Evolutionary conservation across 2,888 invertebrate genomes (phyloP).

Genomic region (Odontothrips loti): DNA sequence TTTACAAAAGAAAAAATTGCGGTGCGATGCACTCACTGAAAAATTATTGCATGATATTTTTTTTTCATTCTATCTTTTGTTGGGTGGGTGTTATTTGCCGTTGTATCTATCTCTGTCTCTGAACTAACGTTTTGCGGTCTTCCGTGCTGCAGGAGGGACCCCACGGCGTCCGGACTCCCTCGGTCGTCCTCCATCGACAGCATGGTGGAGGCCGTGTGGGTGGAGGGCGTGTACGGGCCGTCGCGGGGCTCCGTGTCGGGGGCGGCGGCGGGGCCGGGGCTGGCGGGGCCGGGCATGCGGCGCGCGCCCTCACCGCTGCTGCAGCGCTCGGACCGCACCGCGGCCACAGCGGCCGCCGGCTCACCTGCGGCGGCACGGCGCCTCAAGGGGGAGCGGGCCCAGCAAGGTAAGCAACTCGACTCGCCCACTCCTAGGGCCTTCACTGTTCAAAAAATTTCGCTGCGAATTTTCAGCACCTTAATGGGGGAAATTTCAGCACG

Average conservation of each 20-base stretch:
- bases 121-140: too few species aligned
- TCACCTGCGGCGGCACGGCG: conserved; percentile 70
- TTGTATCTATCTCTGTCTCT: too few species aligned
- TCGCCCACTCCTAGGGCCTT: too few species aligned
- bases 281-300: conserved; percentile 44
- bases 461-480: too few species aligned
- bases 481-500: too few species aligned
- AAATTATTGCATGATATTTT: too few species aligned
- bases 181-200: conserved; percentile 75
- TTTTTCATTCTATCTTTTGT: too few species aligned
- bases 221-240: conserved; percentile 48
- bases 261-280: conserved; percentile 31
- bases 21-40: too few species aligned
- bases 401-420: not conserved
- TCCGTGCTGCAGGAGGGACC: conserved; percentile 53
- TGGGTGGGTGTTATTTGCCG: too few species aligned
- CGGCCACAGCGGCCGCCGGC: conserved; percentile 56
- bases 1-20: too few species aligned
- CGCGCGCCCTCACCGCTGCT: conserved; percentile 49
- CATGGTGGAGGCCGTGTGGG: conserved; percentile 68
- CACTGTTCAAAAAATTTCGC: too few species aligned
- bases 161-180: conserved; percentile 53
- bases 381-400: conserved; percentile 66
- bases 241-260: conserved; percentile 43
- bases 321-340: conserved; percentile 45